Conservation (phyloP, 2,113 vertebrate species). For the Promerops cafer region DNA sequence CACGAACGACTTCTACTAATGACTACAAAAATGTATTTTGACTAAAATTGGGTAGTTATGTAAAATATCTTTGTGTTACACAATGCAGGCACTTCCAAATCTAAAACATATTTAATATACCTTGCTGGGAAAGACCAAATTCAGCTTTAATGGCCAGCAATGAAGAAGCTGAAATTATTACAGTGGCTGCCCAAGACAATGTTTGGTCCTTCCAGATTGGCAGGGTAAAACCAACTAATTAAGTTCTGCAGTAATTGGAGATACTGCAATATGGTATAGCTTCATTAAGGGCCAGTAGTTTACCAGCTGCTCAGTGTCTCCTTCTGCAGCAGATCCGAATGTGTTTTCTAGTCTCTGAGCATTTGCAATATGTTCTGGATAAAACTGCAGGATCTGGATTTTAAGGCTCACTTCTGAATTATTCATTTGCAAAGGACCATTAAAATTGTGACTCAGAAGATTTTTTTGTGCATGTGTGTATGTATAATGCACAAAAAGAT, state of each 20-base stretch:
- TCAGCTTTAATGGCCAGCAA: not conserved
- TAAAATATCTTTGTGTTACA: not conserved
- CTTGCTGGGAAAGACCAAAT: not conserved
- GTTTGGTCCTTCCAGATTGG: slow-evolving; percentile 24
- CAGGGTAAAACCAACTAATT: slow-evolving; percentile 49
- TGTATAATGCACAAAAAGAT: not conserved
- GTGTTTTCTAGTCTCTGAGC: not conserved
- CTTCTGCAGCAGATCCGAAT: slow-evolving; percentile 17
- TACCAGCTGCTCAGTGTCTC: slow-evolving; percentile 58
- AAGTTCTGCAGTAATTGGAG: slow-evolving; percentile 48
- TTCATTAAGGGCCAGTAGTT: slow-evolving; percentile 58
- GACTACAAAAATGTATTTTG: not conserved
- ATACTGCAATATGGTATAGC: slow-evolving; percentile 3
- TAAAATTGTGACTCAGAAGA: not conserved
- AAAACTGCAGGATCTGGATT: slow-evolving; percentile 48
- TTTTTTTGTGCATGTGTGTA: not conserved
- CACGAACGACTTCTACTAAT: not conserved
- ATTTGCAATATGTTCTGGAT: slow-evolving; percentile 54
- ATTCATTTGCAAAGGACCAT: slow-evolving; percentile 9
- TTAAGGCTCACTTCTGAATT: slow-evolving; percentile 29
- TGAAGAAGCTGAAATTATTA: not conserved
- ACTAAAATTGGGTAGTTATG: not conserved
- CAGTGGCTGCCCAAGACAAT: slow-evolving; percentile 15
- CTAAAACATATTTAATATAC: not conserved
- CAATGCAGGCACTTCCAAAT: not conserved